Evolutionary conservation across 2,113 vertebrate genomes (phyloP), one percentile per base, ranked within the genome.

Genomic region (Synchiropus splendidus): DNA sequence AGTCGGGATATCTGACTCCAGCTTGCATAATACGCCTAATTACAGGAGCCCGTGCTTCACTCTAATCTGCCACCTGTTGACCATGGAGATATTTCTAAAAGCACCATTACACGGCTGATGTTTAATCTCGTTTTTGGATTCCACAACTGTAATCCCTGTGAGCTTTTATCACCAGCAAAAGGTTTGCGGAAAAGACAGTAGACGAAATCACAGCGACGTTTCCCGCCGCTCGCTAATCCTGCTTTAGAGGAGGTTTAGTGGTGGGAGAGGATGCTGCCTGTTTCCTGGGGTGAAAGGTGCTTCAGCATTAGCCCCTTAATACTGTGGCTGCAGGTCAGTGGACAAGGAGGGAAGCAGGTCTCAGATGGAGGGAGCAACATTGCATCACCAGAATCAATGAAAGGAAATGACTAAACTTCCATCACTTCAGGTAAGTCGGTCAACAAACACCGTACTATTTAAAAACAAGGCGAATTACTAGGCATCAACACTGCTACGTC

Each of bases 251-350:
- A 27, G 21, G 4, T 27, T 27, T 27, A 15, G 31, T 1, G 11
- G 8, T 31, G 38, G 30, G 16, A 33, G 35, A 16, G 41, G 32
- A 18, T 10, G 18, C 42, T 43, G 48, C 56, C 49, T 53, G 52
- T 45, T 49, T 46, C 43, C 39, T 41, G 35, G 27, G 31, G 27
- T 70, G 48, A 80, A 70, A 67, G 42, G 45, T 13, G 30, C 62
- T 79, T 77, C 42, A 64, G 45, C 52, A 8, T 13, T 39, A 33
- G 45, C 51, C 18, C 32, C 44, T 31, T 27, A 31, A 50, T 27
- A 41, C n/a, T n/a, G n/a, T n/a, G n/a, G 36, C 45, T 52, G 58
- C 64, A 39, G 39, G 36, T 43, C 51, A 51, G 12, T 52, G 18
- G 36, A 42, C 34, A 2, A 52, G 42, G 45, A 55, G 54, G 34